Evolutionary conservation across 1,140 invertebrate genomes (phyloP).

Genomic region (Microplitis mediator): DNA sequence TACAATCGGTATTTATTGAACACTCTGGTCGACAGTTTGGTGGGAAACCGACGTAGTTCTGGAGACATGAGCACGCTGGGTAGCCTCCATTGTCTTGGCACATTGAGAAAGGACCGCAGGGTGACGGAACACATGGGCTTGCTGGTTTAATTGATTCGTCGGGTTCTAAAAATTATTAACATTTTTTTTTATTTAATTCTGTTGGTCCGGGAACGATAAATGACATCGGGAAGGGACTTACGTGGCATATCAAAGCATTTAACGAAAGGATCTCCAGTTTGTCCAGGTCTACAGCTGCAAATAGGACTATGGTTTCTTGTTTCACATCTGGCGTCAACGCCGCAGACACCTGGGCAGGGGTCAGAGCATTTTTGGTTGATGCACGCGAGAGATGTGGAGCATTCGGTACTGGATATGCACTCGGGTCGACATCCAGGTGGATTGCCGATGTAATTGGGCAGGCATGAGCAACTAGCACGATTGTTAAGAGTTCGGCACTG

Average conservation of each 20-base stretch:
- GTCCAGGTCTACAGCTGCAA: slow-evolving; percentile 57
- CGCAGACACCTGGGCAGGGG: slow-evolving; percentile 66
- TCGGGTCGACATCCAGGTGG: slow-evolving; percentile 73
- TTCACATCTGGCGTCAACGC: slow-evolving; percentile 63
- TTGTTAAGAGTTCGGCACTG: slow-evolving; percentile 67
- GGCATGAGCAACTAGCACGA: slow-evolving; percentile 69
- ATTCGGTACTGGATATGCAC: slow-evolving; percentile 67
- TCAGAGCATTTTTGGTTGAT: slow-evolving; percentile 62
- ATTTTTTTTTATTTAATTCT: neutral
- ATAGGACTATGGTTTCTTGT: slow-evolving; percentile 63
- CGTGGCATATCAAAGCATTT: slow-evolving; percentile 57
- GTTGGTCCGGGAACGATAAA: neutral
- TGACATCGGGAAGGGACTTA: slow-evolving; percentile 48
- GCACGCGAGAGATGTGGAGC: slow-evolving; percentile 59
- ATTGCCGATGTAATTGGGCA: slow-evolving; percentile 68
- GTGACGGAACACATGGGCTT: slow-evolving; percentile 62
- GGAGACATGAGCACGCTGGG: slow-evolving; percentile 65
- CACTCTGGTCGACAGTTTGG: slow-evolving; percentile 78
- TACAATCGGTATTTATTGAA: slow-evolving; percentile 75
- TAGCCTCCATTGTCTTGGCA: slow-evolving; percentile 63
- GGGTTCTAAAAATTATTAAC: neutral
- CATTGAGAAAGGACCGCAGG: slow-evolving; percentile 66
- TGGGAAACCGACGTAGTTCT: slow-evolving; percentile 68
- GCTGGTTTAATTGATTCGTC: slow-evolving; percentile 29
- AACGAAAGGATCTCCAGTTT: slow-evolving; percentile 65